Conservation (phyloP, 2,888 invertebrate genomes). For the Lampropteryx suffumata region DNA sequence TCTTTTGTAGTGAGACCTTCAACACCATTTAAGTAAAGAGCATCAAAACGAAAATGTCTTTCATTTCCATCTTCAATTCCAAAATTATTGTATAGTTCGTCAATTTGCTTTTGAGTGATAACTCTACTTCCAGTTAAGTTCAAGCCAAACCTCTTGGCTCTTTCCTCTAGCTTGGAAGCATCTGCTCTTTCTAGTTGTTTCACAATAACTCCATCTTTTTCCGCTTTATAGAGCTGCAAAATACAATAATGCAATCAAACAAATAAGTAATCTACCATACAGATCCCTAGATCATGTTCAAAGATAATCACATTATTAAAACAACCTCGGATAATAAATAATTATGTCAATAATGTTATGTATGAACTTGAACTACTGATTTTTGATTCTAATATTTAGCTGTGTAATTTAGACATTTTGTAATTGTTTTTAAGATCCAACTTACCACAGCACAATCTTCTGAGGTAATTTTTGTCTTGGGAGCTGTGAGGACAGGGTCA, state of each 20-base stretch:
- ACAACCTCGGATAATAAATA: too few species aligned
- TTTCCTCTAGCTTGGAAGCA: slow-evolving; percentile 69
- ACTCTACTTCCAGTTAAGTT: slow-evolving; percentile 68
- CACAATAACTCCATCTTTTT: slow-evolving; percentile 59
- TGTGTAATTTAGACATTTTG: too few species aligned
- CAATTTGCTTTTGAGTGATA: slow-evolving; percentile 74
- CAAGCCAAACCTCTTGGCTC: slow-evolving; percentile 73
- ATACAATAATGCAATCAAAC: slow-evolving; percentile 7
- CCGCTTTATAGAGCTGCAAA: slow-evolving; percentile 58
- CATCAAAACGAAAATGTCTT: slow-evolving; percentile 86
- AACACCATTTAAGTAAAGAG: slow-evolving; percentile 89
- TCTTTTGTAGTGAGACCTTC: slow-evolving; percentile 90
- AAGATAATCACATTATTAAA: too few species aligned
- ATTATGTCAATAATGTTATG: too few species aligned
- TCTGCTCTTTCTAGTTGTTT: slow-evolving; percentile 69
- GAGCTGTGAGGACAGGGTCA: slow-evolving; percentile 30
- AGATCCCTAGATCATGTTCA: too few species aligned
- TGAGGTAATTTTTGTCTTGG: slow-evolving; percentile 17
- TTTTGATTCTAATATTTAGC: too few species aligned
- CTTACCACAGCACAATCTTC: slow-evolving; percentile 54
- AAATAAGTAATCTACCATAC: not conserved
- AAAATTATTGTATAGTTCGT: slow-evolving; percentile 70
- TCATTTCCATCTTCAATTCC: slow-evolving; percentile 81
- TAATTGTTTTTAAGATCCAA: not conserved
- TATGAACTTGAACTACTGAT: too few species aligned